These are phyloP conservation scores for Pristionchus arcanus DNA, from an alignment of 2,888 invertebrate genomes.

Conservation along the genomic window DNA sequence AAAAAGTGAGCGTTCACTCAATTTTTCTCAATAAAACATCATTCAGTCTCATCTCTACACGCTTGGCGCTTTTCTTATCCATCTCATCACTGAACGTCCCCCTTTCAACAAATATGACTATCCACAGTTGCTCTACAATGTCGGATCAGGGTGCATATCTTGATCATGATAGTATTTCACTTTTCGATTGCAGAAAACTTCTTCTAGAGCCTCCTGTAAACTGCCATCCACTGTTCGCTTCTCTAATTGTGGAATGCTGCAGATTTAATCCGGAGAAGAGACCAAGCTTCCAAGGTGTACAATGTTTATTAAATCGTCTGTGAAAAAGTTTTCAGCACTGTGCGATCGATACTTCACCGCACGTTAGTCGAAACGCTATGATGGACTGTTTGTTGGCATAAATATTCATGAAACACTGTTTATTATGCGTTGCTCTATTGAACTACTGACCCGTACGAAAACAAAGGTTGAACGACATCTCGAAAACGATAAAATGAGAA, in stretches of 20 bases:
- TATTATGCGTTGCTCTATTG: slow-evolving; percentile 10
- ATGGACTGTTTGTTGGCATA: too few relatives aligned
- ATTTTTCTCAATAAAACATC: background rate
- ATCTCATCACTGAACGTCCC: background rate
- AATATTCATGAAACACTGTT: background rate
- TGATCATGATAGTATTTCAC: background rate
- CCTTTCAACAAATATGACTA: background rate
- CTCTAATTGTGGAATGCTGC: background rate
- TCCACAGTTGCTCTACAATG: background rate
- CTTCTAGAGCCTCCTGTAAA: background rate
- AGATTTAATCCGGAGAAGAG: slow-evolving; percentile 12
- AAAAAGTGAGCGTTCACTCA: background rate
- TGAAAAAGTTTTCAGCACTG: background rate
- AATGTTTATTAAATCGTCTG: background rate
- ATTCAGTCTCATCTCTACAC: slow-evolving; percentile 8
- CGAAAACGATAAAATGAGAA: background rate
- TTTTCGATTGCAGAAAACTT: background rate
- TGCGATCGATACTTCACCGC: background rate
- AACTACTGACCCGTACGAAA: background rate
- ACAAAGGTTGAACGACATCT: background rate
- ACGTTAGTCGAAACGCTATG: too few relatives aligned
- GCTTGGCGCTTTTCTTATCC: background rate
- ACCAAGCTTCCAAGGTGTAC: background rate
- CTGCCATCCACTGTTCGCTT: background rate
- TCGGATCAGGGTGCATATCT: background rate